Base-by-base conservation (phyloP, 2,797 vertebrate genomes). In the Nyctibius grandis region DNA sequence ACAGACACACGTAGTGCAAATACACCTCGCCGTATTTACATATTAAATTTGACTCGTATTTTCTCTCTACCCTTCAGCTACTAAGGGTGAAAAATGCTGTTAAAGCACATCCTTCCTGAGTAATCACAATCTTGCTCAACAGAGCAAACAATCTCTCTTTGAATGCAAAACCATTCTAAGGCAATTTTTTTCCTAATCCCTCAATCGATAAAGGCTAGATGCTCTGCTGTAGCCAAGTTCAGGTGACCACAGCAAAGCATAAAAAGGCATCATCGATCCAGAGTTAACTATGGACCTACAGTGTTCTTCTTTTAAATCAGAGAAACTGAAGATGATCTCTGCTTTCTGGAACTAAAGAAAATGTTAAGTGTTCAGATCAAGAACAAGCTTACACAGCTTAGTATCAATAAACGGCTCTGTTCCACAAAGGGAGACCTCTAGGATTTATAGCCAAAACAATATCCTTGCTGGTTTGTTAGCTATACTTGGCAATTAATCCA, bases 1-100 rank as follows among this genome's bases (percentile, higher is more conserved):
- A 97, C 68, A 38, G 95, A 88, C 91, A 93, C 95, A 97, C 85
- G 75, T 96, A 95, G 83, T 85, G 96, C 95, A 96, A 95, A 89
- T 96, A 63, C 81, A 96, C 76, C 67, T 93, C 67, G 8, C 28
- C 9, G n/a, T n/a, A 84, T 72, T 91, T 82, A 91, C n/a, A 51
- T 56, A 91, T 53, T 88, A 72, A 77, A 92, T 72, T 95, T 74
- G 93, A 67, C 83, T 80, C 51, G 14, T 85, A 56, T 89, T 91
- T 88, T 68, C 91, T 89, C 45, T 89, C 38, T 51, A 88, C 33
- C 28, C 67, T 89, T 59, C 73, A 92, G 88, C 65, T 86, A 80
- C 40, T 54, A 68, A 42, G 26, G 38, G 56, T 81, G 57, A 91
- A 89, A 87, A 94, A 81, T 1, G 6, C n/a, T 69, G n/a, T 53